Base-by-base conservation (phyloP, 2,113 vertebrate species). In the Xenotilapia caudafasciata region DNA sequence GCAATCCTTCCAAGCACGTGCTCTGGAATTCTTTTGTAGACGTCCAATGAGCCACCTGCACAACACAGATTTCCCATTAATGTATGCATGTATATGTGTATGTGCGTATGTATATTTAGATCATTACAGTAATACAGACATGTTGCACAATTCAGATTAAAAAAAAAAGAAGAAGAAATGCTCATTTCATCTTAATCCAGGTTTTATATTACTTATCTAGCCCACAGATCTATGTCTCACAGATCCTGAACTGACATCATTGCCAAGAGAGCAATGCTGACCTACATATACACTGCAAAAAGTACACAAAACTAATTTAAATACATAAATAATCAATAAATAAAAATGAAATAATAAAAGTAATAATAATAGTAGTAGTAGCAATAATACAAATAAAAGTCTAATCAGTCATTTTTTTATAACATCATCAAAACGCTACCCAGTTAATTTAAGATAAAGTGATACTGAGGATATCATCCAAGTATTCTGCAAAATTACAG, bases 11-110 rank as follows among this genome's bases (percentile, higher is more conserved):
- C 99, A 1, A 99, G 94, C 2, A 99, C 98, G 0, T 98, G 97
- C 58, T 99, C 99, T 42, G 98, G 98, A 80, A 99, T 97, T 91
- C 96, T 98, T 89, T 98, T 97, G 90, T 98, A 99, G 83, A 99
- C 98, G 88, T 99, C 99, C 95, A 99, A 95, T 81, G 99, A 99
- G 28, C 98, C 99, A 53, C 99, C 99, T 99, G 96, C 73, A 93
- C 12, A 31, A 45, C 40, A 86, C 15, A 77, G 45, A 77, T 49
- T 49, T 12, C 45, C 45, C 45, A 77, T 12, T n/a, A 77, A n/a
- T 49, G 42, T 75, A 38, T 65, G 33, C 19, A 21, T 38, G 33
- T 21, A 13, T 38, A 65, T 38, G 33, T 65, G 33, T 68, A 38
- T 65, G 33, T 65, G 2, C 10, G 4, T n/a, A n/a, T 65, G 19